Evolutionary conservation across 1,140 invertebrate species (phyloP).

Genomic region (Habropoda laboriosa): DNA sequence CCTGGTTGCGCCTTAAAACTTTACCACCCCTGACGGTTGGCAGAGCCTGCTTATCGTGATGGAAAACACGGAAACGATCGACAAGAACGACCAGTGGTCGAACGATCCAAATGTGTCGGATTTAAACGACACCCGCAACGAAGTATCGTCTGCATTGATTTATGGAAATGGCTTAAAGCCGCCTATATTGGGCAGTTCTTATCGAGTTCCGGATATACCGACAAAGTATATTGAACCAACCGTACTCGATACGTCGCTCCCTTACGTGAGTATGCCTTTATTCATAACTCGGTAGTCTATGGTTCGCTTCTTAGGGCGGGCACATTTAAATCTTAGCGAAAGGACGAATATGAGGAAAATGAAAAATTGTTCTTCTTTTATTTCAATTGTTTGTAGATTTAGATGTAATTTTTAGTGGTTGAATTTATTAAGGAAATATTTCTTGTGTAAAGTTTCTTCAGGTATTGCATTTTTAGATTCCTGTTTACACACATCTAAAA

Average conservation of each 20-base stretch:
- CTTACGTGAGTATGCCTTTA: constrained; percentile 66
- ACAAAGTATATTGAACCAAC: constrained; percentile 44
- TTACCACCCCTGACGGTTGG: not conserved
- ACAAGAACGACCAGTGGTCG: not conserved
- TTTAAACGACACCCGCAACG: not conserved
- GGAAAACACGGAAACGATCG: not conserved
- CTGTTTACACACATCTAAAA: constrained; percentile 71
- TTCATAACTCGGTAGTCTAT: not conserved
- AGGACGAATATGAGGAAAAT: not conserved
- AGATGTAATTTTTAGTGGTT: not conserved
- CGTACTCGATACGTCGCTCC: constrained; percentile 65
- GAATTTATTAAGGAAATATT: constrained; percentile 18
- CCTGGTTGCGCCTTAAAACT: constrained; percentile 31
- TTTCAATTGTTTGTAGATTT: too few species aligned
- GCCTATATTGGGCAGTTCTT: constrained; percentile 63
- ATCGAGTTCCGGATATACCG: constrained; percentile 51
- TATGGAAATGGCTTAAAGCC: constrained; percentile 34
- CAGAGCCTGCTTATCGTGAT: not conserved
- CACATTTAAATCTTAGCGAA: not conserved
- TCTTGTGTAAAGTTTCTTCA: not conserved
- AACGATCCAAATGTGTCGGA: not conserved
- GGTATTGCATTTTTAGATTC: constrained; percentile 63
- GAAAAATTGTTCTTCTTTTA: too few species aligned
- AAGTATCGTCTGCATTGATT: not conserved
- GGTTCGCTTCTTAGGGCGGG: not conserved